These are phyloP conservation scores for Phataginus tetradactyla DNA, from an alignment of 2,797 vertebrate genomes.

Conservation along the genomic window DNA sequence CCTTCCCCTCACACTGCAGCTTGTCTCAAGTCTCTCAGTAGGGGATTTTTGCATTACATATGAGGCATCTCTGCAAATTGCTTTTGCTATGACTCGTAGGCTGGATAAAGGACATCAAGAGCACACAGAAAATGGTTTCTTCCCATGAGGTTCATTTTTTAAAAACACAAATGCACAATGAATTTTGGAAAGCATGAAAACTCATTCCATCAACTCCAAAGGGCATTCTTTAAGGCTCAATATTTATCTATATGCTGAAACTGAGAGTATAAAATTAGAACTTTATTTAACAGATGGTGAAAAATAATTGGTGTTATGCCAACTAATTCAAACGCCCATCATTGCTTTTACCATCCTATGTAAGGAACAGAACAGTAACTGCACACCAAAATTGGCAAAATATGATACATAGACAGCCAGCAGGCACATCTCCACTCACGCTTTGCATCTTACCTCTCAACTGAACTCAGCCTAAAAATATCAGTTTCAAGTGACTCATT, in stretches of 20 bases:
- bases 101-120: not conserved
- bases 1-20: not conserved
- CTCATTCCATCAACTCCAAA: constrained; percentile 40
- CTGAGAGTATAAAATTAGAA: constrained; percentile 62
- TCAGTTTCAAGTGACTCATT: constrained; percentile 23
- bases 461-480: not conserved
- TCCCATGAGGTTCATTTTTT: constrained; percentile 29
- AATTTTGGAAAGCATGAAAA: constrained; percentile 55
- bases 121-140: not conserved
- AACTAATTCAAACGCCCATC: constrained; percentile 41
- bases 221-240: constrained; percentile 61
- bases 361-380: not conserved
- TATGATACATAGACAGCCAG: not conserved
- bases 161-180: constrained; percentile 57
- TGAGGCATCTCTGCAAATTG: not conserved
- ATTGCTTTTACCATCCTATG: not conserved
- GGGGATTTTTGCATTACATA: not conserved
- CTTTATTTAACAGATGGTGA: constrained; percentile 63
- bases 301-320: not conserved
- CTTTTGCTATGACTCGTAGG: not conserved
- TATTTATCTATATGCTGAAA: constrained; percentile 63
- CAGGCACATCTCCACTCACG: not conserved
- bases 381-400: constrained; percentile 2
- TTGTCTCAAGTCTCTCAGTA: not conserved
- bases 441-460: not conserved